phyloP scores from a whole-genome alignment of 2,797 vertebrate species.

The Nasua narica region DNA sequence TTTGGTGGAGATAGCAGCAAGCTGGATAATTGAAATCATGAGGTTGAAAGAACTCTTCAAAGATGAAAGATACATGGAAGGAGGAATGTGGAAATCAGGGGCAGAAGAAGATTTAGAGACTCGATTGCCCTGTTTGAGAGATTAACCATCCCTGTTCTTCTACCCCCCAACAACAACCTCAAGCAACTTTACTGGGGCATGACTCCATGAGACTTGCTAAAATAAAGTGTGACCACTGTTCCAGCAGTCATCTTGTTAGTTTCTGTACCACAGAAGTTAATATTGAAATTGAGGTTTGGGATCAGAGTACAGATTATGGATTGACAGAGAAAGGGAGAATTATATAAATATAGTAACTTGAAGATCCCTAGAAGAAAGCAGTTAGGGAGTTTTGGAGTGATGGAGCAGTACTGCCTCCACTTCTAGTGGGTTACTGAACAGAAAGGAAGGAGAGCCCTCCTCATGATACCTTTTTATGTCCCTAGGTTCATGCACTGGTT shows the following conservation, averaged over 20 bases:
- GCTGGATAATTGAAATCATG: background rate
- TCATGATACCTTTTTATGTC: background rate
- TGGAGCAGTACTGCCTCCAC: background rate
- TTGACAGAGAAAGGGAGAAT: conserved; percentile 33
- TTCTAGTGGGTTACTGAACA: background rate
- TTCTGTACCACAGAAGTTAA: conserved; percentile 21
- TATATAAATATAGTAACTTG: background rate
- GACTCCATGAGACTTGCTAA: background rate
- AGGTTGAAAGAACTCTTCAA: conserved; percentile 7
- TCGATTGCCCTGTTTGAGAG: background rate
- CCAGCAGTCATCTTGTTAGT: background rate
- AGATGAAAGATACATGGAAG: background rate
- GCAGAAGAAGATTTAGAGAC: background rate
- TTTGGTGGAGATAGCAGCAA: background rate
- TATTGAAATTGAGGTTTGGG: background rate
- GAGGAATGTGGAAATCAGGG: background rate
- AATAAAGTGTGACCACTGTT: background rate
- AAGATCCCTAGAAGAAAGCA: background rate
- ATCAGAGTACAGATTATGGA: background rate
- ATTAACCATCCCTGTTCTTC: background rate
- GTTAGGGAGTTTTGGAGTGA: background rate
- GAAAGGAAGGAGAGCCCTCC: background rate
- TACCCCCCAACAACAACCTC: background rate
- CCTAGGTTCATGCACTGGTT: background rate
- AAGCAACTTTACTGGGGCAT: background rate